A percentile compares a stretch with the other conserved stretches of the same genome.
These are phyloP conservation scores for Ranitomeya variabilis DNA, from an alignment of 2,113 vertebrate species.

Conservation along the genomic window DNA sequence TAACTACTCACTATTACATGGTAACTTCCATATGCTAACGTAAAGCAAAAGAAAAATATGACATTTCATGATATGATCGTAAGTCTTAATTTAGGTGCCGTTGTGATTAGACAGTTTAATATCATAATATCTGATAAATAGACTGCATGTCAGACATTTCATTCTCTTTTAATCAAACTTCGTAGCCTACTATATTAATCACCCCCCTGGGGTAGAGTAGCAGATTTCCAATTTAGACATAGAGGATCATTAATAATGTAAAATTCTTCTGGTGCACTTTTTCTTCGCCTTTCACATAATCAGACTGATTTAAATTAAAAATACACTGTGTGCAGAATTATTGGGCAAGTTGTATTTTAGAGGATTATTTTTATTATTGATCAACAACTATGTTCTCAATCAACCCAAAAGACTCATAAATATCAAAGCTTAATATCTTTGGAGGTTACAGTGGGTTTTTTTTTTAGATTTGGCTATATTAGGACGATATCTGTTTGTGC, in stretches of 20 bases:
- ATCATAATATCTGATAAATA: slow-evolving; percentile 80
- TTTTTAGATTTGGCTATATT: too few species aligned
- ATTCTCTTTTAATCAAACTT: slow-evolving; percentile 81
- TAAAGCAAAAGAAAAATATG: slow-evolving; percentile 66
- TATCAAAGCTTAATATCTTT: too few species aligned
- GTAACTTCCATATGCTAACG: background rate
- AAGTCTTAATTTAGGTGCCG: slow-evolving; percentile 73
- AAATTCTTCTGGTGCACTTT: slow-evolving; percentile 67
- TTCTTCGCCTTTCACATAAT: slow-evolving; percentile 65
- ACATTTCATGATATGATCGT: slow-evolving; percentile 67
- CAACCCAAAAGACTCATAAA: too few species aligned
- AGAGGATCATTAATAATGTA: slow-evolving; percentile 78
- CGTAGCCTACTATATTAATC: slow-evolving; percentile 76
- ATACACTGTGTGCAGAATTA: too few species aligned
- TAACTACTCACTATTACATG: background rate
- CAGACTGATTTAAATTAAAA: background rate
- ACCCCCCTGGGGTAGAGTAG: slow-evolving; percentile 74
- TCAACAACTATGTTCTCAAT: too few species aligned
- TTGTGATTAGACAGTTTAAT: slow-evolving; percentile 75
- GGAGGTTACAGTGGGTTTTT: too few species aligned
- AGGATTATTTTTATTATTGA: too few species aligned
- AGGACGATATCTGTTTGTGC: too few species aligned
- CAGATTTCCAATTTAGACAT: slow-evolving; percentile 78
- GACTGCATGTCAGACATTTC: slow-evolving; percentile 75
- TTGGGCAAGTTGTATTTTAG: too few species aligned